phyloP scores from a whole-genome alignment of 2,113 vertebrate species.

The Indicator indicator region DNA sequence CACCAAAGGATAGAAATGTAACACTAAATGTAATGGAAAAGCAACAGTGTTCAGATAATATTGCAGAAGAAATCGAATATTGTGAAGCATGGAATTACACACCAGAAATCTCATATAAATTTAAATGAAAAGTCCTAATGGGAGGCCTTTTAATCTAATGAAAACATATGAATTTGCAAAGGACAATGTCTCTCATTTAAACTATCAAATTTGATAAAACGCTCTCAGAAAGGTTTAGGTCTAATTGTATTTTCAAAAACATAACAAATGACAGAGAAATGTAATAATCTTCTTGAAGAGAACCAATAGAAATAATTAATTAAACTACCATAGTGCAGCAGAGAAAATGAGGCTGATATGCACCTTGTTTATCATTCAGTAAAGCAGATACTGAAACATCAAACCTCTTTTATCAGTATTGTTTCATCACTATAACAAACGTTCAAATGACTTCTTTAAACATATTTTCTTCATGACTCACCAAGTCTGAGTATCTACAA shows the following conservation, averaged over 20 bases:
- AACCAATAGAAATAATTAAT: slow-evolving; percentile 32
- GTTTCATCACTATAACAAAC: neutral
- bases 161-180: slow-evolving; percentile 55
- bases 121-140: slow-evolving; percentile 59
- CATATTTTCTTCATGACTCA: neutral
- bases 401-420: neutral
- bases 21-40: slow-evolving; percentile 38
- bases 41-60: neutral
- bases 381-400: neutral
- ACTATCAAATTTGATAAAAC: slow-evolving; percentile 44
- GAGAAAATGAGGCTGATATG: neutral
- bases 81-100: slow-evolving; percentile 46
- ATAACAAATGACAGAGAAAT: slow-evolving; percentile 39
- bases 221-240: neutral
- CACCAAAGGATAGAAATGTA: slow-evolving; percentile 20
- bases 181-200: slow-evolving; percentile 51
- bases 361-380: neutral
- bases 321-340: neutral
- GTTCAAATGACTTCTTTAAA: neutral
- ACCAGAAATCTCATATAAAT: slow-evolving; percentile 58
- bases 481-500: neutral
- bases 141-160: slow-evolving; percentile 55
- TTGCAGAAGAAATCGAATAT: slow-evolving; percentile 46
- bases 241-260: slow-evolving; percentile 59
- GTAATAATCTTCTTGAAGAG: slow-evolving; percentile 41